Conservation (phyloP, 2,888 invertebrate genomes). For the Rhorus exstirpatorius region DNA sequence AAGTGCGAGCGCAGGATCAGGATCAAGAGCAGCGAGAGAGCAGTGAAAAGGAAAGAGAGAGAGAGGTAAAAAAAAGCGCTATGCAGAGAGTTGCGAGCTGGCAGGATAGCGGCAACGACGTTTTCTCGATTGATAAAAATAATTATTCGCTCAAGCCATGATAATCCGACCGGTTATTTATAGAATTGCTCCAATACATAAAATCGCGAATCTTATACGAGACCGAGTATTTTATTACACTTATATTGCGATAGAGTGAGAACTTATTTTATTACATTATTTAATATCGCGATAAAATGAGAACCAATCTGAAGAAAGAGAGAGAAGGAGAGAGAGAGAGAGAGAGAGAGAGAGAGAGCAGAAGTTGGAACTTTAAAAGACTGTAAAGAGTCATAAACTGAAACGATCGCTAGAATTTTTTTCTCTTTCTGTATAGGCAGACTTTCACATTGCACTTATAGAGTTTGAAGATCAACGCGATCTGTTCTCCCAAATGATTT, state of each 20-base stretch:
- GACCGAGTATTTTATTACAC: slow-evolving; percentile 20
- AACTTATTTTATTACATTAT: slow-evolving; percentile 25
- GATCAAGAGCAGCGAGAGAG: slow-evolving; percentile 56
- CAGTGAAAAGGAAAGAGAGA: background rate
- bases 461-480: no score
- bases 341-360: background rate
- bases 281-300: background rate
- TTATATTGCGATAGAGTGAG: slow-evolving; percentile 3
- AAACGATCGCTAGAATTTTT: background rate
- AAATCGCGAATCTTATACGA: slow-evolving; percentile 22
- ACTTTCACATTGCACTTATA: no score
- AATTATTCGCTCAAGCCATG: slow-evolving; percentile 55
- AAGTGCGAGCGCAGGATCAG: slow-evolving; percentile 58
- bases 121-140: slow-evolving; percentile 61
- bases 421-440: no score
- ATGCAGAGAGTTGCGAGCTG: slow-evolving; percentile 7
- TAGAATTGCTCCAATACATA: slow-evolving; percentile 61
- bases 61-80: background rate
- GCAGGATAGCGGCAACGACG: slow-evolving; percentile 23
- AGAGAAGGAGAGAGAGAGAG: background rate
- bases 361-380: slow-evolving; percentile 8
- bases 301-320: slow-evolving; percentile 1
- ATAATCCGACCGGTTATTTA: slow-evolving; percentile 65
- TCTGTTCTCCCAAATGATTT: no score
- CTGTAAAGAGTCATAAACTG: slow-evolving; percentile 2